Conservation (phyloP, 2,888 invertebrate genomes). For the Cerceris ruficornis region DNA sequence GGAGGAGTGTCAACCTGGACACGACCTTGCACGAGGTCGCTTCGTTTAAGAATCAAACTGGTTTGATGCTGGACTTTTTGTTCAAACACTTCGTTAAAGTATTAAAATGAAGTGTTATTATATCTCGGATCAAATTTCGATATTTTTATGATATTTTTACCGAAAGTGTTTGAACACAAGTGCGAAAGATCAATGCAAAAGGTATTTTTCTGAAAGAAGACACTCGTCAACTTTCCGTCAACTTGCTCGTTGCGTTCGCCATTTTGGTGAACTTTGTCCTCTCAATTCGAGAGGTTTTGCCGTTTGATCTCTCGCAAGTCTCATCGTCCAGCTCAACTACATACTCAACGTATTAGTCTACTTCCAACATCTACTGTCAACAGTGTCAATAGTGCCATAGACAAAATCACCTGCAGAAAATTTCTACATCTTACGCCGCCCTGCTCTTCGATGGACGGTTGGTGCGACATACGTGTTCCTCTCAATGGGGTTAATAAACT, state of each 20-base stretch:
- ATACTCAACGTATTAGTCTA: conserved; percentile 59
- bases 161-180: conserved; percentile 15
- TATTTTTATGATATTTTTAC: too few relatives aligned
- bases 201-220: conserved; percentile 8
- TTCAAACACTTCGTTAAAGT: conserved; percentile 2
- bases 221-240: not conserved
- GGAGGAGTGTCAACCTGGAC: conserved; percentile 15
- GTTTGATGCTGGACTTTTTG: conserved; percentile 8
- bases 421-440: conserved; percentile 38
- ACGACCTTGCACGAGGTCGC: conserved; percentile 39
- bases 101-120: too few relatives aligned
- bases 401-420: conserved; percentile 24
- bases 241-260: too few relatives aligned
- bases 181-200: not conserved
- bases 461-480: conserved; percentile 4
- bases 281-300: not conserved
- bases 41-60: conserved; percentile 16
- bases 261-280: not conserved
- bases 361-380: conserved; percentile 46
- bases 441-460: conserved; percentile 61
- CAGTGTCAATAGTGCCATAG: conserved; percentile 21
- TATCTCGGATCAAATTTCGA: too few relatives aligned
- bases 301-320: not conserved
- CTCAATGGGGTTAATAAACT: conserved; percentile 41
- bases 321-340: conserved; percentile 3